Percentiles rank a stretch among this genome's conserved stretches.
Conservation (phyloP, 2,113 vertebrate genomes). For the Nansenia antarctica region DNA sequence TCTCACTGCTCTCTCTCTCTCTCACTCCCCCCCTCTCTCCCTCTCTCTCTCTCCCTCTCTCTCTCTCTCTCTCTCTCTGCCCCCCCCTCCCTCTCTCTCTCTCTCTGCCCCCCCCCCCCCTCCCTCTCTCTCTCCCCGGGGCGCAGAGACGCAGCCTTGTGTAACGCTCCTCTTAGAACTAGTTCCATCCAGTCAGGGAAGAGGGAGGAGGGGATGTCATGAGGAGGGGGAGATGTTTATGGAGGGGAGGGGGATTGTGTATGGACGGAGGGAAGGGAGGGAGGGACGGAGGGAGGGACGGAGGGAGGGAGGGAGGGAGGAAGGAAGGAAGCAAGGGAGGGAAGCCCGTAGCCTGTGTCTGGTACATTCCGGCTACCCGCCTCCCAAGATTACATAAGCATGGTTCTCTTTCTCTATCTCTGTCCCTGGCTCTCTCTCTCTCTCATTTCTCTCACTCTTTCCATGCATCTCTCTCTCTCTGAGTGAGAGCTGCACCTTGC, state of each 20-base stretch:
- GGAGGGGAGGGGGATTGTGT: neutral
- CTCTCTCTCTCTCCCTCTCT: neutral
- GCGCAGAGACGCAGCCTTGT: slow-evolving; percentile 51
- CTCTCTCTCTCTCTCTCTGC: neutral
- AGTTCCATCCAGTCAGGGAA: slow-evolving; percentile 67
- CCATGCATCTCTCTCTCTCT: neutral
- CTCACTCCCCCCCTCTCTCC: neutral
- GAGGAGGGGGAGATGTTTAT: slow-evolving; percentile 4
- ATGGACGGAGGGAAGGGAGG: no score
- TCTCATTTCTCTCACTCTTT: neutral
- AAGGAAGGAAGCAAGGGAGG: neutral
- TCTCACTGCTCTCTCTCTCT: neutral
- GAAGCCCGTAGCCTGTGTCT: slow-evolving; percentile 20
- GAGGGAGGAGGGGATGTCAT: slow-evolving; percentile 9
- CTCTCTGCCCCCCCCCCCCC: neutral
- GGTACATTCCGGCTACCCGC: slow-evolving; percentile 59
- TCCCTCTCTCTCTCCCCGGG: neutral
- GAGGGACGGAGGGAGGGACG: no score
- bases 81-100: neutral
- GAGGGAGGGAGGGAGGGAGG: neutral
- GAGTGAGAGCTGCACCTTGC: no score
- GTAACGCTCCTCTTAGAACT: slow-evolving; percentile 63
- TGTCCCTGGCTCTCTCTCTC: neutral
- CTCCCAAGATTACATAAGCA: slow-evolving; percentile 57
- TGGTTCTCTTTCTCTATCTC: neutral